Conservation (phyloP, 2,797 vertebrate genomes). For the Sebastes dallii region DNA sequence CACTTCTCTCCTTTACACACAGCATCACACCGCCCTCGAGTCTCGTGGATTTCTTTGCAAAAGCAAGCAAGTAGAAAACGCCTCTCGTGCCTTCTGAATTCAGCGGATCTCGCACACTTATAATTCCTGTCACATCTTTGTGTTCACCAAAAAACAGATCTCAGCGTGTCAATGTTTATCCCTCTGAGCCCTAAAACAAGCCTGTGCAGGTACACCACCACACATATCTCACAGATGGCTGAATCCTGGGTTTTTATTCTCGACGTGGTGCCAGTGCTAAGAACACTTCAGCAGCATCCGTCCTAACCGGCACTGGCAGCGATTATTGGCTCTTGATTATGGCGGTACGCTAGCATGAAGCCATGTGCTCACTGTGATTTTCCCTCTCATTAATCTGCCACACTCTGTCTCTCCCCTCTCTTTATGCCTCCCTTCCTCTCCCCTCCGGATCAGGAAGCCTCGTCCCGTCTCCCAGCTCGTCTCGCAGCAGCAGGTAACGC, state of each 20-base stretch:
- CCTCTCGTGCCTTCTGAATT: background rate
- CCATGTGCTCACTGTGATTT: slow-evolving; percentile 64
- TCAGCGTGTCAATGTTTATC: slow-evolving; percentile 16
- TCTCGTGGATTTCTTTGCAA: background rate
- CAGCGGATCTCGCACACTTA: background rate
- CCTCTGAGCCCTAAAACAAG: slow-evolving; percentile 25
- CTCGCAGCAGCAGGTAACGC: slow-evolving; percentile 98
- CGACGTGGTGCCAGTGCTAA: slow-evolving; percentile 26
- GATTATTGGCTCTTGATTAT: slow-evolving; percentile 68
- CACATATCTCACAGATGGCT: slow-evolving; percentile 29
- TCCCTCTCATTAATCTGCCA: slow-evolving; percentile 71
- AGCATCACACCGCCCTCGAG: background rate
- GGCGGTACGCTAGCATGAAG: slow-evolving; percentile 36
- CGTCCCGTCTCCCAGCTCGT: slow-evolving; percentile 98
- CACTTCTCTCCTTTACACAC: background rate
- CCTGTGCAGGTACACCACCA: slow-evolving; percentile 34
- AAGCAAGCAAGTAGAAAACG: background rate
- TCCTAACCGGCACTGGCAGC: slow-evolving; percentile 63
- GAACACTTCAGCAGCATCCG: slow-evolving; percentile 38
- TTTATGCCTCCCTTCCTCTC: slow-evolving; percentile 2
- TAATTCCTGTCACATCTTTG: background rate
- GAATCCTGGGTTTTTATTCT: slow-evolving; percentile 21
- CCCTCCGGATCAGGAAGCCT: slow-evolving; percentile 89
- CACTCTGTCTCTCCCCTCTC: slow-evolving; percentile 20
- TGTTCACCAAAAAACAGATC: slow-evolving; percentile 28